Evolutionary conservation across 2,888 invertebrate species (phyloP), one percentile per base, ranked within the genome.

Genomic region (Panorpa germanica): DNA sequence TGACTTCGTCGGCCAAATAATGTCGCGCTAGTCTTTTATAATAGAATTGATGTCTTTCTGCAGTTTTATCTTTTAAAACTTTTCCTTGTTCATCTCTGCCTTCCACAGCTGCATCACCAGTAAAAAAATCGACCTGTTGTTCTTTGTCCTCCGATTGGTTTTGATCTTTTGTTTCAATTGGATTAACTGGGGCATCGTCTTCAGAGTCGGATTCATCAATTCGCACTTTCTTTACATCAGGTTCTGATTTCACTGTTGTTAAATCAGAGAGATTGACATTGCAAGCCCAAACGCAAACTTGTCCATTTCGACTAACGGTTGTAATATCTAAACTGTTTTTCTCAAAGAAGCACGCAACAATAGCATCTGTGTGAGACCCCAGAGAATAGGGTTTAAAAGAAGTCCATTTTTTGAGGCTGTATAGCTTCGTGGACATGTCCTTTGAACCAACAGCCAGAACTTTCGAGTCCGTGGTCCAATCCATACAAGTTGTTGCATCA

Each of bases 391-490:
- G 68, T 29, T 67, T 69, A 33, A 93, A 68, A 47, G 91, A 88
- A 13, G 60, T 57, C 40, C 70, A 67, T 45, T 70, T 74, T 32
- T 74, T 67, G 1, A 88, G 52, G 1, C 78, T 72, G 49, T 81
- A 85, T 24, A 98, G 61, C 47, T 77, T 74, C 0, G 78, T 76
- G n/a, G 77, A 66, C 47, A 78, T 83, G 52, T 96, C 95, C 46
- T 80, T 81, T 1, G 85, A 78, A 1, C 93, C 93, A 6, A 82
- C 74, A n/a, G 83, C 82, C 7, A 96, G 52, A 20, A 90, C 61
- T 45, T 69, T 76, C 0, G 95, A 93, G 53, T 96, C 93, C 12
- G 65, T 61, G 0, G 91, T 83, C 98, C 98, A 98, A 48, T 85
- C 80, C 3, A 98, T 46, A 46, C 76, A 83, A 0, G 80, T 78